Evolutionary conservation across 2,888 invertebrate genomes (phyloP).

Genomic region (Mamestra brassicae): DNA sequence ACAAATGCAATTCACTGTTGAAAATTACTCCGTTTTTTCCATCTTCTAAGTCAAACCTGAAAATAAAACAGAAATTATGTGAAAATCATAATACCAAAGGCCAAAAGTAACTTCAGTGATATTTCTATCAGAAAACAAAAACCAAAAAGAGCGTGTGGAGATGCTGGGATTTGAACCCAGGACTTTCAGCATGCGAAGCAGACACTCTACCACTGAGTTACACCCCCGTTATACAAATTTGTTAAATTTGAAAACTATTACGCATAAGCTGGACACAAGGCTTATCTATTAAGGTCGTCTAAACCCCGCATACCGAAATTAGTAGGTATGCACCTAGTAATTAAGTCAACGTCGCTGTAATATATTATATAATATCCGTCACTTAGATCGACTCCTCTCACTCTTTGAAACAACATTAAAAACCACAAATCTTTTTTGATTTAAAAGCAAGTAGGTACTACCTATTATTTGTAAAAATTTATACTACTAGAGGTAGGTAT

Average conservation of each 20-base stretch:
- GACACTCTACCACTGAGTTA: conserved; percentile 92
- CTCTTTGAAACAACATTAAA: no score
- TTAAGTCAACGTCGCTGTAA: no score
- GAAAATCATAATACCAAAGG: neutral
- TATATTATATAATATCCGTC: no score
- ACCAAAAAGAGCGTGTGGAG: conserved; percentile 81
- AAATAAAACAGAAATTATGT: conserved; percentile 30
- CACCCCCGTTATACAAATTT: conserved; percentile 73
- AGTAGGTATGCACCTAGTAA: neutral
- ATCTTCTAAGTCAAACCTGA: conserved; percentile 79
- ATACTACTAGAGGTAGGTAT: no score
- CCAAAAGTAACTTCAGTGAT: neutral
- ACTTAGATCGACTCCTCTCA: no score
- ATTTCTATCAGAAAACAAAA: neutral
- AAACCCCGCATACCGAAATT: neutral
- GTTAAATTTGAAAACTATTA: neutral
- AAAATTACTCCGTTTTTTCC: conserved; percentile 81
- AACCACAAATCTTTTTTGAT: no score
- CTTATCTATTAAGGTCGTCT: neutral
- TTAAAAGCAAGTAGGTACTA: no score
- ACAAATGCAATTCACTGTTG: conserved; percentile 82
- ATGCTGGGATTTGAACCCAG: conserved; percentile 92
- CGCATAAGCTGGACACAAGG: fast-evolving
- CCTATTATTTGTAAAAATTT: no score
- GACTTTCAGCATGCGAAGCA: conserved; percentile 93